Conservation (phyloP, 2,888 invertebrate species). For the Leucozona laternaria region DNA sequence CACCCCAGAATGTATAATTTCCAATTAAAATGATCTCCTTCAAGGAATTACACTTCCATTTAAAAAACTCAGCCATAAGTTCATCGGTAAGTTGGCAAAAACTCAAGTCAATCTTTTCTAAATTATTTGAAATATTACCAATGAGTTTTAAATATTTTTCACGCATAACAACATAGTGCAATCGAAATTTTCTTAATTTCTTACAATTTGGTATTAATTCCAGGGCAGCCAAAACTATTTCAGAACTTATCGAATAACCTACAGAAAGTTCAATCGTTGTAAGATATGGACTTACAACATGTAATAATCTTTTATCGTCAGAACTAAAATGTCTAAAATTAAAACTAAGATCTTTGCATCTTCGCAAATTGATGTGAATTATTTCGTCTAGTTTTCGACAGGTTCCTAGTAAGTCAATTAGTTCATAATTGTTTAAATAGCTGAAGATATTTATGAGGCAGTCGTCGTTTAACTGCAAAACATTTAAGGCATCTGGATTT, state of each 20-base stretch:
- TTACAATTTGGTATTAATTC: conserved; percentile 27
- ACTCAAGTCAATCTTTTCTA: conserved; percentile 65
- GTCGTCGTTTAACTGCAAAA: conserved; percentile 59
- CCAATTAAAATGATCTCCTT: conserved; percentile 56
- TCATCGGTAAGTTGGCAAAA: conserved; percentile 61
- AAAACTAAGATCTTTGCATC: conserved; percentile 51
- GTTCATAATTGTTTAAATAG: conserved; percentile 51
- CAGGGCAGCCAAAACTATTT: conserved; percentile 32
- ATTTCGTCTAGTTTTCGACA: conserved; percentile 60
- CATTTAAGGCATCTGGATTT: conserved; percentile 1
- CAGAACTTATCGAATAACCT: conserved; percentile 53
- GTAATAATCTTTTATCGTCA: conserved; percentile 35
- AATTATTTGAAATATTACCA: conserved; percentile 33
- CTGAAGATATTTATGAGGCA: conserved; percentile 64
- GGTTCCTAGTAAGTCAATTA: conserved; percentile 41
- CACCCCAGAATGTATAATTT: conserved; percentile 52
- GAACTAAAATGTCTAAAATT: conserved; percentile 47
- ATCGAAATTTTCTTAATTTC: conserved; percentile 31
- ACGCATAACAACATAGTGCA: conserved; percentile 58
- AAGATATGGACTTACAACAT: conserved; percentile 17
- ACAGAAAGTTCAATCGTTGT: conserved; percentile 34
- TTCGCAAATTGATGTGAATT: conserved; percentile 50
- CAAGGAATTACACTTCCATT: conserved; percentile 46
- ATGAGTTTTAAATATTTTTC: conserved; percentile 43
- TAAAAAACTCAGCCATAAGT: conserved; percentile 51